Conservation (phyloP, 2,113 vertebrate species). For the Gallinago jamesoni region DNA sequence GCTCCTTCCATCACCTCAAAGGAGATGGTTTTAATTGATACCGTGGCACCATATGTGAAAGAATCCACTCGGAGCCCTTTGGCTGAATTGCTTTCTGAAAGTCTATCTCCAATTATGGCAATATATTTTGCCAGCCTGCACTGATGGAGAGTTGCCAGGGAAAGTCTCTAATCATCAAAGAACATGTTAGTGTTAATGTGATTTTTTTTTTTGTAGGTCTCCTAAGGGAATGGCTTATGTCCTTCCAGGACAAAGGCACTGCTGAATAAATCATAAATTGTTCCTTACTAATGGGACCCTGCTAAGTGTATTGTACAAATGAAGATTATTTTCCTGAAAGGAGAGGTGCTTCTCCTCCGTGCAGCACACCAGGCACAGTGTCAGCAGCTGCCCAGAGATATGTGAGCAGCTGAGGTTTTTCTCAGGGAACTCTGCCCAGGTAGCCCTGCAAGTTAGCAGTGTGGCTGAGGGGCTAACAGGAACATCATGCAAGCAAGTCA, state of each 20-base stretch:
- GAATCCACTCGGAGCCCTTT: not conserved
- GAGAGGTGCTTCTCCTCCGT: not conserved
- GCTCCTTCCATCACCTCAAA: not conserved
- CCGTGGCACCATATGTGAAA: not conserved
- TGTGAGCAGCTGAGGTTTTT: not conserved
- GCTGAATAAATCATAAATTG: constrained; percentile 1
- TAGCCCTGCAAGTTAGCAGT: not conserved
- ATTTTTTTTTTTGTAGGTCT: not conserved
- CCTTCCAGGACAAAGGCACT: constrained; percentile 17
- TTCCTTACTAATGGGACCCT: not conserved
- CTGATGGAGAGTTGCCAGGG: constrained; percentile 11
- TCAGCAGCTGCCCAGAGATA: not conserved
- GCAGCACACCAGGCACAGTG: not conserved
- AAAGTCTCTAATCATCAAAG: constrained; percentile 45
- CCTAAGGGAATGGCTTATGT: constrained; percentile 11
- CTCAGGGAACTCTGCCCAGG: not conserved
- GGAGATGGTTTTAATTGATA: not conserved
- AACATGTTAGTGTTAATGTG: not conserved
- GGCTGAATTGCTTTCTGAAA: not conserved
- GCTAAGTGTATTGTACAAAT: not conserved
- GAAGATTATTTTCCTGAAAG: not conserved
- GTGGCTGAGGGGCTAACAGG: not conserved
- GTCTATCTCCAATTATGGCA: not conserved
- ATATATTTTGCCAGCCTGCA: not conserved
- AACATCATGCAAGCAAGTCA: not conserved